Evolutionary conservation across 2,888 invertebrate species (phyloP), one percentile per base, ranked within the genome.

Genomic region (Pseudococcus viburni): DNA sequence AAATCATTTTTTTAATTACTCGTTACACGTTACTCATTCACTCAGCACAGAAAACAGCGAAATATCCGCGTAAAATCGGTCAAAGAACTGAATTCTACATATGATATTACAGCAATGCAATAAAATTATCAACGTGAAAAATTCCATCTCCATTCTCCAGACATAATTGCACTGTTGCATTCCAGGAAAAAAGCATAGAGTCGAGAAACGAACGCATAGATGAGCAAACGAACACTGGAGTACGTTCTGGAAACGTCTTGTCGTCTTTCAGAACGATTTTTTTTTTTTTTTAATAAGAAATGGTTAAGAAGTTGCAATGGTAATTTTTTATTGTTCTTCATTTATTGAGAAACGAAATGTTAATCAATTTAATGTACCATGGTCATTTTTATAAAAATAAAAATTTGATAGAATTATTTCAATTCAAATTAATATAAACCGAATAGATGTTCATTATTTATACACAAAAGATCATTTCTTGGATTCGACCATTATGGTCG

Each of bases 111-210:
- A 33, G 26, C 26, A 33, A 33, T 19, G 7, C 64, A 64, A 22
- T 64, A 5, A 4, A 5, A 64, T 51, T 17, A 17, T 51, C 64
- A 22, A 64, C 64, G 15, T 51, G 51, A 39, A 77, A 77, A 77
- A 33, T 80, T 80, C 42, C 80, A 80, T 80, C 80, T 42, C 80
- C 80, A 77, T 2, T 33, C 26, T 33, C 26, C 26, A 33, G 33
- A 33, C 42, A 15, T 33, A 39, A 80, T 42, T 80, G 80, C 42
- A 80, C 33, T 80, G 80, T 80, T 80, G 80, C 80, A 80, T 80
- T 80, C 80, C 80, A 80, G 80, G 42, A 80, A 80, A 80, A 42
- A 42, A n/a, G 33, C 80, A 80, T 80, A 80, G 80, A 80, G 11
- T 9, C 1, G 15, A 39, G 55, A 59, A 59, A 80, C 9, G 39